Evolutionary conservation across 1,140 invertebrate species (phyloP), one percentile per base, ranked within the genome.

Genomic region (Dinoponera quadriceps): DNA sequence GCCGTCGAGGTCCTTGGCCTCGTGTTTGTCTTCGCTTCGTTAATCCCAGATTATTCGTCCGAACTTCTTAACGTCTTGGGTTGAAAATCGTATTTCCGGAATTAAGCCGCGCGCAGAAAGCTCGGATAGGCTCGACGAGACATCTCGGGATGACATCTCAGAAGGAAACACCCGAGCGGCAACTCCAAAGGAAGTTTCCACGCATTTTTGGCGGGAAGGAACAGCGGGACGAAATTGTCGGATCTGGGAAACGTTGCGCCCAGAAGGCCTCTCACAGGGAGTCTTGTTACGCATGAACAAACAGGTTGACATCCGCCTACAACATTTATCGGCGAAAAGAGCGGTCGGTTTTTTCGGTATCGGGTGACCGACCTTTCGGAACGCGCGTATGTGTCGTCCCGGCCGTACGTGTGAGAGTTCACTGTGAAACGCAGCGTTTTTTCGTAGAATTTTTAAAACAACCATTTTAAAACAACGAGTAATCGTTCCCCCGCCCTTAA

Each of bases 261-360:
- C 29, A 57, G 16, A 33, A 33, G n/a, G 55, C 25, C 59, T 65
- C 29, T 82, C 18, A 29, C 9, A n/a, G 25, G 68, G 77, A 75
- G 63, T 84, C 83, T 71, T 85, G 84, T 86, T 85, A 89, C 74
- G 66, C 73, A 51, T 54, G 65, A 83, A 72, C 72, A 89, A 90
- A 89, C 86, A 90, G 86, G 86, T 90, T 90, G 86, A 90, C 81
- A 82, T 89, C 82, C 78, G 82, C 82, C 83, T 85, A 84, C 82
- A 85, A 83, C 85, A 88, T 90, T 88, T 89, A 88, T 81, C 78
- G 71, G 74, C 22, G 66, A 66, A 71, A 54, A 7, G 29, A 84
- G 38, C 18, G 49, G 49, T n/a, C 44, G 16, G 55, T 54, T 68
- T 48, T 73, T n/a, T 3, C 13, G 3, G 14, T 33, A 48, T 71